Evolutionary conservation across 2,113 vertebrate species (phyloP), one percentile per base, ranked within the genome.

Genomic region (Illadopsis cleaveri): DNA sequence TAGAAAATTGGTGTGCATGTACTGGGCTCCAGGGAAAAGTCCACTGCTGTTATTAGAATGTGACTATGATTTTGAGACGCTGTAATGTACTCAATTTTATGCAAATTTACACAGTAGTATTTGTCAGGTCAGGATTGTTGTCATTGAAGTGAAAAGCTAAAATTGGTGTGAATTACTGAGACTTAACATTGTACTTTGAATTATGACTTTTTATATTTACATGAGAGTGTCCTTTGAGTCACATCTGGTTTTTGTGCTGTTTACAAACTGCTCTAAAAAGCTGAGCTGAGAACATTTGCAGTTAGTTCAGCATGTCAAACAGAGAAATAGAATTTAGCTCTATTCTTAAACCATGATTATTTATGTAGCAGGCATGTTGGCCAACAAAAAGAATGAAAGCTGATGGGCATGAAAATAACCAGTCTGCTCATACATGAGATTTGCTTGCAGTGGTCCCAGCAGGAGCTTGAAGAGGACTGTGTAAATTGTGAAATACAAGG

Each of bases 301-400:
- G 85, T 78, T 62, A 90, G 96, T 96, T 93, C 68, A 90, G 68
- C 68, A 38, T 96, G 92, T 96, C 95, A 96, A 89, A 86, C 27
- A 51, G 40, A 93, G 86, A 76, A 96, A 77, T 44, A 94, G 88
- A 94, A 91, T 91, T 89, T 70, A 93, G 65, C 70, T 96, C 96
- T 97, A 45, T 96, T 97, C 95, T 96, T 95, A 96, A 97, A 89
- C 92, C 31, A 61, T 56, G 75, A 77, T 96, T 97, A 85, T 97
- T 95, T 96, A 84, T 91, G 77, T 88, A 65, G 28, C 66, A 93
- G 84, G 82, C 93, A 48, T 89, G 76, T 92, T 93, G 89, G 90
- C 94, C 81, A 82, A 83, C 28, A 70, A 70, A 93, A 90, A 93
- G 86, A 94, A 94, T 89, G 84, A 89, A 93, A 88, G 76, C 84